Evolutionary conservation across 2,888 invertebrate genomes (phyloP).

Genomic region (Chaetogeoica ovagalla): DNA sequence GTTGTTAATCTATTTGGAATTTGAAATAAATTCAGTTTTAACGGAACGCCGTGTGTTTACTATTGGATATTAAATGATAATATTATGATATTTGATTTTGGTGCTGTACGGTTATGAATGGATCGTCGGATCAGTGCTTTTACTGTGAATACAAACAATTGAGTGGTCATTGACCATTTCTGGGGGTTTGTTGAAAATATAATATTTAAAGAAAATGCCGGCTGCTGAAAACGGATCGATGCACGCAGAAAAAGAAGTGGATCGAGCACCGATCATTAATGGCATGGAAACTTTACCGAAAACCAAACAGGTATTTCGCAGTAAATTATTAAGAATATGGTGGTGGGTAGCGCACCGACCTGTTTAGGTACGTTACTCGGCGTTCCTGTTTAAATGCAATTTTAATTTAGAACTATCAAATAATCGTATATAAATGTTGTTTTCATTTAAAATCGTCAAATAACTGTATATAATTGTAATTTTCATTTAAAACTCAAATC

Average conservation of each 20-base stretch:
- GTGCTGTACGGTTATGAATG: neutral
- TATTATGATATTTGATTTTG: neutral
- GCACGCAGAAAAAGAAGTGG: constrained; percentile 56
- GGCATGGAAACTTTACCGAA: constrained; percentile 62
- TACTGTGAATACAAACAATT: neutral
- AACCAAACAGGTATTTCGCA: constrained; percentile 38
- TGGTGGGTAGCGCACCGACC: neutral
- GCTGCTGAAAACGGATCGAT: constrained; percentile 55
- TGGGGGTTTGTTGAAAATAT: neutral
- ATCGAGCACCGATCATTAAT: constrained; percentile 66
- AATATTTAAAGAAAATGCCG: constrained; percentile 54
- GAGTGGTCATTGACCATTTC: neutral
- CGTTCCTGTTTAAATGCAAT: no score
- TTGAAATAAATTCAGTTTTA: neutral
- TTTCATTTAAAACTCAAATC: no score
- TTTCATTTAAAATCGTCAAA: no score
- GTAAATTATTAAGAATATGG: neutral
- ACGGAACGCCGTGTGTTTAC: neutral
- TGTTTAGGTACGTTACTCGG: neutral
- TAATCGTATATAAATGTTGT: neutral
- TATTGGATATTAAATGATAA: neutral
- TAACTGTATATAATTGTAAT: neutral
- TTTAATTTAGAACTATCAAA: no score
- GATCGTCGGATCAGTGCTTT: neutral
- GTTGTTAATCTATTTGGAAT: neutral